These are phyloP conservation scores for Sinocyclocheilus maitianheensis DNA, from an alignment of 2,113 vertebrate genomes.

Conservation along the genomic window DNA sequence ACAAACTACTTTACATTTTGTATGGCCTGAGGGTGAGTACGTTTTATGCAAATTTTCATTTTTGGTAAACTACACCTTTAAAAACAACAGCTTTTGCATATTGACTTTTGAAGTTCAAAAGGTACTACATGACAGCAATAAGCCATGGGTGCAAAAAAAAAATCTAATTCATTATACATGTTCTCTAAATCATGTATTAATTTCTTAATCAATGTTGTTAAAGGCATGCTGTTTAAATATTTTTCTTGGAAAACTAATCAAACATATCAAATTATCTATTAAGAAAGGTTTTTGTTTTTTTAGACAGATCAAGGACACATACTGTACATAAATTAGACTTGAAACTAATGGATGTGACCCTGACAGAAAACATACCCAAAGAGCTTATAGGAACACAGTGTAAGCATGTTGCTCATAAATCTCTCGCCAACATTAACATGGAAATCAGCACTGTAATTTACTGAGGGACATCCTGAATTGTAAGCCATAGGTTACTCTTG, in stretches of 20 bases:
- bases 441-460: slow-evolving; percentile 41
- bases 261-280: background rate
- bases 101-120: too few species aligned
- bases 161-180: background rate
- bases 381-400: slow-evolving; percentile 8
- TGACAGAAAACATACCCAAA: slow-evolving; percentile 20
- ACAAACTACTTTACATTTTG: too few species aligned
- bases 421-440: slow-evolving; percentile 29
- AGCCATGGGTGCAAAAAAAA: too few species aligned
- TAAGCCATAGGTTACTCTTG: slow-evolving; percentile 16
- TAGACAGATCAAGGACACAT: background rate
- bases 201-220: background rate
- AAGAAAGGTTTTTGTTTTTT: background rate
- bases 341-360: slow-evolving; percentile 26
- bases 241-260: background rate
- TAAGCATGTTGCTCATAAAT: slow-evolving; percentile 37
- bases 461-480: background rate
- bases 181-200: background rate
- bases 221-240: background rate
- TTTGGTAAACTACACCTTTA: too few species aligned
- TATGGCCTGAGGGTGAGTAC: too few species aligned
- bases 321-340: slow-evolving; percentile 15
- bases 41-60: too few species aligned
- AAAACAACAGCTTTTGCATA: too few species aligned
- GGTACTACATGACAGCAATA: too few species aligned